Percentiles rank a stretch among this genome's conserved stretches.
phyloP scores from a whole-genome alignment of 2,888 invertebrate genomes.

The Cheiracanthium punctorium region DNA sequence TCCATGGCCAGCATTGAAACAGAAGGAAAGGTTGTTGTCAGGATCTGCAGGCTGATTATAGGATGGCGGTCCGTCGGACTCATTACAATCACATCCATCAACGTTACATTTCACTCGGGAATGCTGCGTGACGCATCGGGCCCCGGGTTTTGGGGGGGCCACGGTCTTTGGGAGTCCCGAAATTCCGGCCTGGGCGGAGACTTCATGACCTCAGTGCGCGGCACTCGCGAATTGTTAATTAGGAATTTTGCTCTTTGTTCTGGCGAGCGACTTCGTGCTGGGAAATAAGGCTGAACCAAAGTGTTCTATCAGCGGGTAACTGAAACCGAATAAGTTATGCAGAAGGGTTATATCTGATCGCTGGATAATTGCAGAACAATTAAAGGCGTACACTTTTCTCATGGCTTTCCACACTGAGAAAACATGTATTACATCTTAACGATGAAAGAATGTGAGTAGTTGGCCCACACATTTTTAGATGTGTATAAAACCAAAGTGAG shows the following conservation, averaged over 20 bases:
- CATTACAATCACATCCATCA: constrained; percentile 67
- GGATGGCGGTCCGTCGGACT: constrained; percentile 37
- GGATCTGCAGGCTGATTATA: constrained; percentile 53
- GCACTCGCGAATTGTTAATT: constrained; percentile 12
- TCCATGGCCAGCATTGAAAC: constrained; percentile 57
- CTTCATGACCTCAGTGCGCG: not conserved
- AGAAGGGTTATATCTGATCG: too few species aligned
- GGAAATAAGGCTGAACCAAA: not conserved
- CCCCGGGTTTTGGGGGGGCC: constrained; percentile 22
- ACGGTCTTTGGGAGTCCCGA: constrained; percentile 5
- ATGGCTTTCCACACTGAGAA: too few species aligned
- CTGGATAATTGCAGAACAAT: too few species aligned
- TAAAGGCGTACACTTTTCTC: too few species aligned
- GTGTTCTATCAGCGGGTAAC: not conserved
- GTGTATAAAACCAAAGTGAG: too few species aligned
- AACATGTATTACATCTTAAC: too few species aligned
- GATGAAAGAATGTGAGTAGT: too few species aligned
- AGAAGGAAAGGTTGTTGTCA: constrained; percentile 55
- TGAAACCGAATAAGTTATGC: constrained; percentile 4
- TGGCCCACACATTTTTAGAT: too few species aligned
- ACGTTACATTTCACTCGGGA: constrained; percentile 47
- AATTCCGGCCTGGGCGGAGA: constrained; percentile 5
- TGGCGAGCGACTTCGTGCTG: not conserved
- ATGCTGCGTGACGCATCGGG: constrained; percentile 48
- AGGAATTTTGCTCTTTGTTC: constrained; percentile 4